Base-by-base conservation (phyloP, 2,888 invertebrate genomes). In the Sceliomorpha sp. region DNA sequence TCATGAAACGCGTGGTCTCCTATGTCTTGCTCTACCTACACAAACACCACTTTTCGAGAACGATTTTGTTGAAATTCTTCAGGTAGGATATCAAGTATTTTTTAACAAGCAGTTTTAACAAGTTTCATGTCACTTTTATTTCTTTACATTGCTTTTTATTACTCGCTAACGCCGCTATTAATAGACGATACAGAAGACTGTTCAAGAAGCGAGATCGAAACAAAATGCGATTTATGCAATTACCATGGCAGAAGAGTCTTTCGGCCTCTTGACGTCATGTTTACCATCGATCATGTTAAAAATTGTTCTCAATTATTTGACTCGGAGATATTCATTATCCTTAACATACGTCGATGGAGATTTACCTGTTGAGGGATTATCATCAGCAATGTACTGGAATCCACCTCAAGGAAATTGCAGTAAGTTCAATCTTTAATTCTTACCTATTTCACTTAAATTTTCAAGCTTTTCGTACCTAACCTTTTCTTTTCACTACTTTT, bases 351-450 rank as follows among this genome's bases (percentile, higher is more conserved):
- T 88, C 1, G 89, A 92, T 68, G 90, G 89, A 1, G 91, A 92
- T 4, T 75, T 92, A 10, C 93, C 93, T 91, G 92, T 93, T 0
- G 92, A 93, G 68, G 90, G 91, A 5, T 90, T 94, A 0, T 90
- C 90, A 1, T 90, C 90, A 31, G 91, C 92, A 0, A 88, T 94
- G 50, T 94, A 93, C 79, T 94, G 93, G 93, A 89, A 93, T 72
- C 94, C 94, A 7, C 93, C 94, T 0, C 94, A 94, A 85, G 93
- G 94, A 50, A 94, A 94, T 85, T 93, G 93, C 70, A 92, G 94
- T 94, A 85, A 91, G 92, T 90, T 36, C 9, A 45, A 34, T 27
- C 36, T 24, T 48, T 29, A 15, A 32, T n/a, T n/a, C n/a, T n/a
- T n/a, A n/a, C n/a, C n/a, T n/a, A n/a, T n/a, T n/a, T n/a, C n/a